Conservation (phyloP, 2,888 invertebrate genomes). For the Polymixis flavicincta region DNA sequence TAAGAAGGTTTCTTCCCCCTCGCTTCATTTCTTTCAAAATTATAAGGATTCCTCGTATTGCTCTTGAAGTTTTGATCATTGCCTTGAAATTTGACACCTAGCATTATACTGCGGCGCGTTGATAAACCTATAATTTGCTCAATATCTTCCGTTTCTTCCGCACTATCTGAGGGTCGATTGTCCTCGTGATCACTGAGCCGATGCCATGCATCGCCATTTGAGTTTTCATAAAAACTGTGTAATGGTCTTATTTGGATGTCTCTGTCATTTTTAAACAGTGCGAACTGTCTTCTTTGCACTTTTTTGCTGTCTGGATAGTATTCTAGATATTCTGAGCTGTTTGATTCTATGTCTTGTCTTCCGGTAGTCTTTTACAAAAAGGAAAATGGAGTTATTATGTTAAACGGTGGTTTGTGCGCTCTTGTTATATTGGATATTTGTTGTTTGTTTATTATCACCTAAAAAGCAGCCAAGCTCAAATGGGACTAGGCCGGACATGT, state of each 20-base stretch:
- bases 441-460: not conserved
- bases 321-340: constrained; percentile 13
- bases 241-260: constrained; percentile 9
- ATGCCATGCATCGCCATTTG: constrained; percentile 25
- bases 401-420: not conserved
- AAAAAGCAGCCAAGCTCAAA: no score
- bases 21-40: not conserved
- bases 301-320: constrained; percentile 14
- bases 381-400: not conserved
- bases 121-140: constrained; percentile 31
- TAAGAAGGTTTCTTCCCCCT: not conserved
- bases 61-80: not conserved
- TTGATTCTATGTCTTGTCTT: not conserved
- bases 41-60: not conserved
- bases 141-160: not conserved
- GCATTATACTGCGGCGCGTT: constrained; percentile 3
- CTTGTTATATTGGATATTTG: constrained; percentile 6
- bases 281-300: not conserved
- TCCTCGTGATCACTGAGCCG: constrained; percentile 26
- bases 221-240: not conserved
- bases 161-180: not conserved
- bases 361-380: constrained; percentile 5
- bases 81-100: not conserved
- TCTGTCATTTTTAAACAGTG: not conserved
- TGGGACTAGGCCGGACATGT: no score